Percentiles rank a stretch among this genome's conserved stretches.
Conservation (phyloP, 2,888 invertebrate genomes). For the Teleogryllus oceanicus region DNA sequence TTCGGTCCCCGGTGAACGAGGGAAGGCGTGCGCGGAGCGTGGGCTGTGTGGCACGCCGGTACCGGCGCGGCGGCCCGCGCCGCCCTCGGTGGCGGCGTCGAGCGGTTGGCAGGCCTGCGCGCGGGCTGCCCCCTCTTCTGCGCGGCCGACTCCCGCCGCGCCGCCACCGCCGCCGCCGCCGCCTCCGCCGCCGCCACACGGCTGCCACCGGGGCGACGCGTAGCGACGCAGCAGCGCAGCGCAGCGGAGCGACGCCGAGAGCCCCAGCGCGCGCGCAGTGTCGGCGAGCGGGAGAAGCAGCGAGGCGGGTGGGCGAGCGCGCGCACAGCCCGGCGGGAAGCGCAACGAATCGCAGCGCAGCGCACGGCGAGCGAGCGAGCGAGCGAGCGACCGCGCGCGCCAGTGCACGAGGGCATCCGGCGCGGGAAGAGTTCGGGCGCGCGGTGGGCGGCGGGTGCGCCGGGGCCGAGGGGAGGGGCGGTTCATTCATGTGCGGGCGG, state of each 20-base stretch:
- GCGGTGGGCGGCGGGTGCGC: neutral
- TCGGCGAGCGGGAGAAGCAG: neutral
- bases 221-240: neutral
- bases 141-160: neutral
- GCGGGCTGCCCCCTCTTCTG: neutral
- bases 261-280: neutral
- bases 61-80: neutral
- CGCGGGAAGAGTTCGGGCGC: neutral
- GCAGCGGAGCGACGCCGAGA: too few relatives aligned
- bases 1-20: too few relatives aligned
- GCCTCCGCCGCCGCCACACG: neutral
- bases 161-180: neutral
- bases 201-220: slow-evolving; percentile 3
- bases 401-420: neutral
- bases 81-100: neutral
- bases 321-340: neutral
- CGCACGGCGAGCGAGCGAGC: neutral
- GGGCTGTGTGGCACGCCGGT: neutral
- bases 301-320: neutral
- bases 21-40: too few relatives aligned
- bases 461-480: neutral
- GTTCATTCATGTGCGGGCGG: neutral
- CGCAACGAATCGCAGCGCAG: too few relatives aligned
- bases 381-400: neutral
- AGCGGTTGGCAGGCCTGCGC: neutral